Evolutionary conservation across 2,113 vertebrate species (phyloP).

Genomic region (Gavialis gangeticus): DNA sequence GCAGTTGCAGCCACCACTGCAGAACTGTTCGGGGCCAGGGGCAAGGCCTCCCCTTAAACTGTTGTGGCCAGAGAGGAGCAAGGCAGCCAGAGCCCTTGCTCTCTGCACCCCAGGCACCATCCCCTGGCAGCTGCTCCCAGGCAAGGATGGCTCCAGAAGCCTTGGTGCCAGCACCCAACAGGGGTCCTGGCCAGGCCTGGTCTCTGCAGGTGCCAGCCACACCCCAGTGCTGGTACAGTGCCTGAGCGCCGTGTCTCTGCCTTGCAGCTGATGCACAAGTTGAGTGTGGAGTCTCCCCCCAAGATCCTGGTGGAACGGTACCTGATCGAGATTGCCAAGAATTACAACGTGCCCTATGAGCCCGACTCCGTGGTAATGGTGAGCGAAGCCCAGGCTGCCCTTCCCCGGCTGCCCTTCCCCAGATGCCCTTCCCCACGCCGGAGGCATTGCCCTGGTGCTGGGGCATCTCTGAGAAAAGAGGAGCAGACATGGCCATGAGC

Average conservation of each 20-base stretch:
- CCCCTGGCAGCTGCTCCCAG: accelerated
- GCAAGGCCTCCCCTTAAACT: too few relatives aligned
- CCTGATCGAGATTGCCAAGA: slow-evolving; percentile 98
- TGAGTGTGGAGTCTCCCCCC: slow-evolving; percentile 95
- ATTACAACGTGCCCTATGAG: slow-evolving; percentile 97
- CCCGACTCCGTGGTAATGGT: slow-evolving; percentile 97
- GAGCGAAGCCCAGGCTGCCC: slow-evolving; percentile 61
- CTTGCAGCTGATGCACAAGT: slow-evolving; percentile 94
- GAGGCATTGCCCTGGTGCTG: neutral
- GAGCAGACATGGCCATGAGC: neutral
- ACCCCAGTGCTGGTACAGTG: accelerated
- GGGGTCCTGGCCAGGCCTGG: neutral
- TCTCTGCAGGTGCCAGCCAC: accelerated
- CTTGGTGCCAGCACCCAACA: accelerated
- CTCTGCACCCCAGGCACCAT: neutral
- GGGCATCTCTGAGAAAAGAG: neutral
- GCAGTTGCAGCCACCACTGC: neutral
- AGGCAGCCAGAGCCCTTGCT: neutral
- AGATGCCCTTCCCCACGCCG: neutral
- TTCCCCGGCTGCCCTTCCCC: neutral
- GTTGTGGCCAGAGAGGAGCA: neutral
- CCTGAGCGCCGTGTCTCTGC: neutral
- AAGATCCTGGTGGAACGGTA: slow-evolving; percentile 98
- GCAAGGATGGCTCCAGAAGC: neutral
- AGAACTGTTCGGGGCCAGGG: too few relatives aligned